phyloP scores from a whole-genome alignment of 2,888 invertebrate species.

The Cistogaster globosa region DNA sequence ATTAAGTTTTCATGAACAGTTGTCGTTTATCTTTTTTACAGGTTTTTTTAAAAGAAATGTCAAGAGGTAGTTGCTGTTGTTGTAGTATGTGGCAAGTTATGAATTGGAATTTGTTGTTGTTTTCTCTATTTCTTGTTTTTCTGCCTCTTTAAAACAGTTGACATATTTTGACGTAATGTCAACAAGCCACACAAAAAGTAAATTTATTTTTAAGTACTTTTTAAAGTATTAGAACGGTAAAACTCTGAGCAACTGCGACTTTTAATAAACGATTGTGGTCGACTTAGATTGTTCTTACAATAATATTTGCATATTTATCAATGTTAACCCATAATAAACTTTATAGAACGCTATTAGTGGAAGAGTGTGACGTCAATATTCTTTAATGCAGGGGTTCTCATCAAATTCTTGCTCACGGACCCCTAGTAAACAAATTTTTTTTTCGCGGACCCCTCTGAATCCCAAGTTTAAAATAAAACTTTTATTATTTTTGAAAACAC shows the following conservation, averaged over 20 bases:
- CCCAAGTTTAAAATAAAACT: too few relatives aligned
- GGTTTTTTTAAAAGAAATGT: constrained; percentile 11
- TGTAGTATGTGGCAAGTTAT: constrained; percentile 9
- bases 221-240: constrained; percentile 23
- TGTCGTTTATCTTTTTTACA: not conserved
- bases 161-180: constrained; percentile 66
- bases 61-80: constrained; percentile 18
- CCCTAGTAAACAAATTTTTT: too few relatives aligned
- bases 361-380: too few relatives aligned
- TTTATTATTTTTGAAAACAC: too few relatives aligned
- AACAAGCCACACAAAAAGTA: constrained; percentile 54
- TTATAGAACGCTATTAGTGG: too few relatives aligned
- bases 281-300: not conserved
- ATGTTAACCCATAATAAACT: too few relatives aligned
- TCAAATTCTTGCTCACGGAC: too few relatives aligned
- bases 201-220: constrained; percentile 67
- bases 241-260: not conserved
- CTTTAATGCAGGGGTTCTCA: too few relatives aligned
- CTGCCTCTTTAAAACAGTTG: constrained; percentile 55
- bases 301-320: too few relatives aligned
- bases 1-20: constrained; percentile 31
- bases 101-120: not conserved
- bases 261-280: constrained; percentile 14
- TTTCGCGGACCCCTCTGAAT: too few relatives aligned
- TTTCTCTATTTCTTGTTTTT: constrained; percentile 17